Evolutionary conservation across 2,113 vertebrate genomes (phyloP).

Genomic region (Syngnathoides biaculeatus): DNA sequence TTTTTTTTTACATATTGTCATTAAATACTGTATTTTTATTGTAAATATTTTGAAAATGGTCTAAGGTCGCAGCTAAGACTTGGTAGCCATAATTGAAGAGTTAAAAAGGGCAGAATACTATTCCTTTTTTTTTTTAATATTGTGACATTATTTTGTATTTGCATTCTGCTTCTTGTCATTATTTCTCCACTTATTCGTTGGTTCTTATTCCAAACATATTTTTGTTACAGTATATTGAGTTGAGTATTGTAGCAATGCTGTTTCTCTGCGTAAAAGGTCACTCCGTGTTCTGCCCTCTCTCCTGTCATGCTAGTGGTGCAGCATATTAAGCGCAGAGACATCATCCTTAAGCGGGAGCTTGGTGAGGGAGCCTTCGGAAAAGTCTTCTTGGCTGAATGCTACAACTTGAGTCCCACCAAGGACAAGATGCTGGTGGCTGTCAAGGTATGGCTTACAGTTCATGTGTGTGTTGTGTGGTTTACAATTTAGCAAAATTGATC

Average conservation of each 20-base stretch:
- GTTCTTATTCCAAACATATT: neutral
- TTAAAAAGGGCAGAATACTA: too few relatives aligned
- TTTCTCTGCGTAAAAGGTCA: neutral
- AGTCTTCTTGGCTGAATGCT: conserved; percentile 97
- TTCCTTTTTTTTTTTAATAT: too few relatives aligned
- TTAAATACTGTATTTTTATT: too few relatives aligned
- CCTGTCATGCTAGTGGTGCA: conserved; percentile 81
- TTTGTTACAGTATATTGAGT: neutral
- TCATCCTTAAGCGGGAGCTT: conserved; percentile 94
- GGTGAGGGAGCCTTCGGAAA: conserved; percentile 98
- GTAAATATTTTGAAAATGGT: too few relatives aligned
- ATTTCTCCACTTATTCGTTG: too few relatives aligned
- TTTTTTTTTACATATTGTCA: too few relatives aligned
- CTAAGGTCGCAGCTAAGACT: too few relatives aligned
- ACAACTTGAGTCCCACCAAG: conserved; percentile 94
- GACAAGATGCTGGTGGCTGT: conserved; percentile 87
- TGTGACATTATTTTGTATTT: too few relatives aligned
- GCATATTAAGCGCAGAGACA: conserved; percentile 95
- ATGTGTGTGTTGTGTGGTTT: neutral
- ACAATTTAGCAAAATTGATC: neutral
- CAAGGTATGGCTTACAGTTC: conserved; percentile 45
- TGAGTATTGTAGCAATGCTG: neutral
- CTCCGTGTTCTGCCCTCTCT: conserved; percentile 1
- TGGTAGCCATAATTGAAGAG: too few relatives aligned
- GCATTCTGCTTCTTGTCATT: too few relatives aligned